These are phyloP conservation scores for Chiroxiphia lanceolata DNA, from an alignment of 2,797 vertebrate genomes.

Conservation along the genomic window DNA sequence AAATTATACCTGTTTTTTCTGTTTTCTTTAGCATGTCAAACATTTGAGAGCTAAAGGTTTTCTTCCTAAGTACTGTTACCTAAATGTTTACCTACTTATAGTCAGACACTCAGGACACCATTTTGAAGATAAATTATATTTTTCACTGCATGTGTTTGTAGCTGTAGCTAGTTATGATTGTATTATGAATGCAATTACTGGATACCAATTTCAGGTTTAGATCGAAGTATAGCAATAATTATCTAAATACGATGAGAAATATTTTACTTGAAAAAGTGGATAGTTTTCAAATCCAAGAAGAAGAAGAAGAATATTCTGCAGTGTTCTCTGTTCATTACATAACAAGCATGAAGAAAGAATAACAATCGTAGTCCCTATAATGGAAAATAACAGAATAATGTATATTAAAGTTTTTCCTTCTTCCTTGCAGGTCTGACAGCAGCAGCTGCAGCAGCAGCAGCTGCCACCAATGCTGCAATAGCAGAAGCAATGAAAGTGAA, in stretches of 20 bases:
- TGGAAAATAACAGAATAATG: conserved; percentile 30
- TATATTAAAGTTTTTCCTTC: conserved; percentile 52
- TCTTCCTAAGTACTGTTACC: not conserved
- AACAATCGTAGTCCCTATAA: not conserved
- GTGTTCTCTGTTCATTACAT: not conserved
- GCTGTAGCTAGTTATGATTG: not conserved
- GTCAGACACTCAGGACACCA: not conserved
- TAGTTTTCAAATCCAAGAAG: not conserved
- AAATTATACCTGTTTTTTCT: not conserved
- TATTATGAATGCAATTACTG: not conserved
- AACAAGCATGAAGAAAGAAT: not conserved
- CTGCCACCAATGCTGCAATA: conserved; percentile 96
- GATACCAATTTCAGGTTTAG: not conserved
- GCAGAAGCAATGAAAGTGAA: conserved; percentile 99
- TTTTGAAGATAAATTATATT: not conserved
- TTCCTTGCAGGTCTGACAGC: conserved; percentile 90
- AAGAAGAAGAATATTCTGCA: not conserved
- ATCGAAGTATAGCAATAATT: not conserved
- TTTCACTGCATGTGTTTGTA: not conserved
- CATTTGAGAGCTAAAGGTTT: not conserved
- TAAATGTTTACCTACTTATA: not conserved
- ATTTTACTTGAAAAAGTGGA: not conserved
- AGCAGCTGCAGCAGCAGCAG: conserved; percentile 90
- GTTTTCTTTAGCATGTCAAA: not conserved
- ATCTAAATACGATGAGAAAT: not conserved